Base-by-base conservation (phyloP, 2,888 invertebrate genomes). In the Dendrolimus houi region DNA sequence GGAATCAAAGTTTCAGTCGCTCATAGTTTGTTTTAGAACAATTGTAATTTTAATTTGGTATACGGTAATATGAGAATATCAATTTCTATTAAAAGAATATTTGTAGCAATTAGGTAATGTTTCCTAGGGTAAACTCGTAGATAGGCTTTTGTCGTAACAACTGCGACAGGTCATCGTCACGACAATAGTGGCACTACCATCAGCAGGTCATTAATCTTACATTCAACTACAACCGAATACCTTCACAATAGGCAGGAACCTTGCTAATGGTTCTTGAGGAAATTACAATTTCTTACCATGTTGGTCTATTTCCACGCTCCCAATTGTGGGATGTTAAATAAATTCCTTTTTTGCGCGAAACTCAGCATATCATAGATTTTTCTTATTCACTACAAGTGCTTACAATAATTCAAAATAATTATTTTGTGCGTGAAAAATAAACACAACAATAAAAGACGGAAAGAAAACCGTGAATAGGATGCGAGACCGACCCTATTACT, bases 121-220 rank as follows among this genome's bases (percentile, higher is more conserved):
- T 74, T 71, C 67, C 68, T 59, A 64, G 64, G 58, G 62, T 64
- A 64, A 64, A 62, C 66, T 63, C 63, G 62, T 65, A 70, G 71
- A 71, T 69, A 67, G 63, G 64, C 74, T 76, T 79, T 79, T 78
- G 76, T 79, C 74, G 70, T 75, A 75, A 70, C 69, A 69, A 64
- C 73, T 68, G 71, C 76, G 81, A 79, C 81, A 77, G 76, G 77
- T 71, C 77, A 81, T 80, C 73, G 75, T 66, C 68, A 71, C 69
- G 68, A 74, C 75, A 79, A 80, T 79, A 77, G 71, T 68, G 70
- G 72, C 69, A 71, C 65, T 47, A 59, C 52, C 47, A 55, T 14
- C 56, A 55, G 60, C 61, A 67, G 64, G 68, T 79, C 87, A 87
- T 88, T 85, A 87, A 87, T 87, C 87, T 85, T 85, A 77, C 77